These are phyloP conservation scores for Pipistrellus nathusii DNA, from an alignment of 2,797 vertebrate genomes.

Conservation along the genomic window DNA sequence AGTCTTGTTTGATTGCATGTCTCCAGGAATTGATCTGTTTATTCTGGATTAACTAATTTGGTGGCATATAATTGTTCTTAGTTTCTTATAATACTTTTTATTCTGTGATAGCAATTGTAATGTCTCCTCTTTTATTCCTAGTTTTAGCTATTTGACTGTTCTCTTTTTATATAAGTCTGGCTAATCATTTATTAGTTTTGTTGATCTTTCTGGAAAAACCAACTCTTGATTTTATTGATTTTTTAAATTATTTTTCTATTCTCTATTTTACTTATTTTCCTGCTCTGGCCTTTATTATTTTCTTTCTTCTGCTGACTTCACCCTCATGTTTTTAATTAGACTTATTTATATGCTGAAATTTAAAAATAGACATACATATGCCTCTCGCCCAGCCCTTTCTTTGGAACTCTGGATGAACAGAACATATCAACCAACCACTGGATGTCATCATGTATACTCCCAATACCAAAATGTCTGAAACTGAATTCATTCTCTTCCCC, in stretches of 20 bases:
- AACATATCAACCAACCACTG: background rate
- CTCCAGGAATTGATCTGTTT: background rate
- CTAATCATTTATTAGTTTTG: background rate
- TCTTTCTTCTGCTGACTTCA: background rate
- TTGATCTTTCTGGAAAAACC: background rate
- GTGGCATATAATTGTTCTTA: background rate
- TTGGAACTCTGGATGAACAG: background rate
- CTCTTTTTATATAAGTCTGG: background rate
- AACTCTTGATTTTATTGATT: background rate
- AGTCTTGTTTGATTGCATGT: background rate
- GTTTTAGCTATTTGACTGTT: background rate
- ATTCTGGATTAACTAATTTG: background rate
- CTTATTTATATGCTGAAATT: background rate
- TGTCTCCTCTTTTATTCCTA: background rate
- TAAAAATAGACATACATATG: background rate
- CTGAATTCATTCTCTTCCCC: background rate
- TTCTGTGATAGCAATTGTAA: background rate
- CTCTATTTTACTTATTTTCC: background rate
- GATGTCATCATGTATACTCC: background rate
- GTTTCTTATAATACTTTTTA: background rate
- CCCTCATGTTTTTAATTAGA: slow-evolving; percentile 14
- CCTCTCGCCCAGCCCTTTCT: background rate
- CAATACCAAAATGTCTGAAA: background rate
- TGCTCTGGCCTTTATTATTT: background rate
- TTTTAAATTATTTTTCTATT: background rate